These are phyloP conservation scores for Narcine bancroftii DNA, from an alignment of 2,113 vertebrate genomes.

Conservation along the genomic window DNA sequence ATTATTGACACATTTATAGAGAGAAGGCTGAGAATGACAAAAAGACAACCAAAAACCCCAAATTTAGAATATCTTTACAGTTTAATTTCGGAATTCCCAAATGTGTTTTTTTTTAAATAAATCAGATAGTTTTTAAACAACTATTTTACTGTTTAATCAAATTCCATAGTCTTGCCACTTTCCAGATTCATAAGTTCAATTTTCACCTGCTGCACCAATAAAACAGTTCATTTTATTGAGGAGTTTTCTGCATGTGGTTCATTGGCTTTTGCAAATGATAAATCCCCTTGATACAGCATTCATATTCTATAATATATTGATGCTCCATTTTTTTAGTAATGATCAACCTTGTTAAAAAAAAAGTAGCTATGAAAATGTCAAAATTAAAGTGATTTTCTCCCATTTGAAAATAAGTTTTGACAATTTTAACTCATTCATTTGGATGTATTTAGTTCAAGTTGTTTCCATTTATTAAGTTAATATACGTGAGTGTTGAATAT, in stretches of 20 bases:
- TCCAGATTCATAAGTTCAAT: no score
- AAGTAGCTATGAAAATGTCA: neutral
- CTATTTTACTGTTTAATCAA: no score
- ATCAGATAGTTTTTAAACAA: neutral
- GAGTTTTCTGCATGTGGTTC: neutral
- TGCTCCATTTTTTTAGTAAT: neutral
- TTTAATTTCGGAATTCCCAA: neutral
- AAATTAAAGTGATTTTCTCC: neutral
- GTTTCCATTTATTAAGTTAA: neutral
- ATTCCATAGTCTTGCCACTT: neutral
- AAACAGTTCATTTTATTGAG: neutral
- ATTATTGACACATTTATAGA: neutral
- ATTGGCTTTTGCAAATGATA: neutral
- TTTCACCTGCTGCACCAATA: neutral
- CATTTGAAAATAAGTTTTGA: neutral
- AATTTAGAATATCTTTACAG: neutral
- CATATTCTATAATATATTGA: neutral
- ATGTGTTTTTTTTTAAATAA: neutral
- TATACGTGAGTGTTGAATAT: no score
- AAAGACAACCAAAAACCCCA: neutral
- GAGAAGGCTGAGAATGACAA: neutral
- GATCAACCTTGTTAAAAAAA: neutral
- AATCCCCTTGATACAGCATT: neutral
- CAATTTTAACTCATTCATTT: neutral
- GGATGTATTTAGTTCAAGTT: no score